Evolutionary conservation across 2,888 invertebrate genomes (phyloP), one percentile per base, ranked within the genome.

Genomic region (Ophioninae sp.): DNA sequence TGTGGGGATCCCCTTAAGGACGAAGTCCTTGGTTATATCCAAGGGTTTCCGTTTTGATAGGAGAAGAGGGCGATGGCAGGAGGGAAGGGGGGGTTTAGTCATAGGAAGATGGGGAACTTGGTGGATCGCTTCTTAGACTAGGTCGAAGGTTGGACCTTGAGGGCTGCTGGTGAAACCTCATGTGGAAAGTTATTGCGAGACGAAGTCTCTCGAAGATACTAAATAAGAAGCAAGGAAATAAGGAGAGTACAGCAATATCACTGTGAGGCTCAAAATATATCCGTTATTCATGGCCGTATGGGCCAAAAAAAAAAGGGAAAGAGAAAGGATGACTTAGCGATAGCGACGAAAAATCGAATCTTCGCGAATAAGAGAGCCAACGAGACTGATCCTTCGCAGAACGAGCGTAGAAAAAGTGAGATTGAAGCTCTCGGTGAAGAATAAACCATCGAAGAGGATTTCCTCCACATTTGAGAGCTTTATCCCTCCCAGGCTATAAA

Each of bases 341-440:
- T 77, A 63, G 30, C 73, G 64, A 73, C 63, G 73, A 83, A 73
- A 77, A 76, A 80, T 83, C 77, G 83, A 74, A 80, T 73, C 63
- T 73, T 83, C 72, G 22, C 63, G 56, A 51, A 7, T 69, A 37
- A 41, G 37, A 67, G 39, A 77, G 44, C 41, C 77, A 83, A 74
- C 69, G 72, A 80, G 51, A 23, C 30, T 41, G 68, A 80, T 68
- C 44, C 68, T 68, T 68, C 37, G 39, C 59, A 79, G 64, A 71
- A 79, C 51, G 41, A 9, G 41, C 68, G 65, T 71, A 44, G 74
- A 65, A 22, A 77, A 17, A 59, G 13, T 7, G 58, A 67, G 23
- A 41, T 20, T 58, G 58, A 68, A 20, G 51, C 6, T 22, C 30
- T 39, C 41, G 30, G 23, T 67, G 68, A 20, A 41, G 44, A 77